Evolutionary conservation across 2,113 vertebrate genomes (phyloP), one percentile per base, ranked within the genome.

Genomic region (Melanocharis versteri): DNA sequence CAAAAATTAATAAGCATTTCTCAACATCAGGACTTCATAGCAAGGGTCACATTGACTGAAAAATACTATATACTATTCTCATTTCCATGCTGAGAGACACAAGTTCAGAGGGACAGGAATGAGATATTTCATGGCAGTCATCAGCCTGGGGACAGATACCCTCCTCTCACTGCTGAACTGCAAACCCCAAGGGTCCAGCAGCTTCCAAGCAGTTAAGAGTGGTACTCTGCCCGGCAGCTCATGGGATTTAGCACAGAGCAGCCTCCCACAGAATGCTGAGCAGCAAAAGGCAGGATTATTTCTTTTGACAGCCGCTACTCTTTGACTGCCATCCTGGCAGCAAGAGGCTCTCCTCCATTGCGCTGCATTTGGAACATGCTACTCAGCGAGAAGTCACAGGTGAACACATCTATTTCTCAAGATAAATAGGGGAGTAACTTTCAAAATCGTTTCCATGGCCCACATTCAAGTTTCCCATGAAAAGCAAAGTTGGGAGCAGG

Each of bases 381-480:
- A 12, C 42, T 70, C 23, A 35, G 3, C 70, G 15, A 56, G 51
- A 79, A 79, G 31, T 30, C 26, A 62, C 4, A 61, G 24, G 10
- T 39, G 39, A 87, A 68, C 24, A 83, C 22, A 30, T 2, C 37
- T 62, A 11, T 76, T 80, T 87, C 62, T 80, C 42, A 61, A 62
- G 28, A 30, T 0, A 39, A 7, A 10, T 1, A 47, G 3, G 19
- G 22, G 19, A 75, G 37, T 1, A 6, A 62, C 51, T 71, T 79
- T 33, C 26, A 62, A 71, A 89, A 35, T 44, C 1, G 60, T 39
- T 83, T 61, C 54, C 26, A 40, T 0, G 1, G 14, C 27, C 11
- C 44, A 58, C 13, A 35, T 24, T 56, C 35, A 40, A 27, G 26
- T 23, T 35, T 24, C 26, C 20, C 16, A 51, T 8, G 11, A 72